Percentiles rank a stretch among this genome's conserved stretches.
Conservation (phyloP, 2,888 invertebrate genomes). For the Pyrgus malvae region DNA sequence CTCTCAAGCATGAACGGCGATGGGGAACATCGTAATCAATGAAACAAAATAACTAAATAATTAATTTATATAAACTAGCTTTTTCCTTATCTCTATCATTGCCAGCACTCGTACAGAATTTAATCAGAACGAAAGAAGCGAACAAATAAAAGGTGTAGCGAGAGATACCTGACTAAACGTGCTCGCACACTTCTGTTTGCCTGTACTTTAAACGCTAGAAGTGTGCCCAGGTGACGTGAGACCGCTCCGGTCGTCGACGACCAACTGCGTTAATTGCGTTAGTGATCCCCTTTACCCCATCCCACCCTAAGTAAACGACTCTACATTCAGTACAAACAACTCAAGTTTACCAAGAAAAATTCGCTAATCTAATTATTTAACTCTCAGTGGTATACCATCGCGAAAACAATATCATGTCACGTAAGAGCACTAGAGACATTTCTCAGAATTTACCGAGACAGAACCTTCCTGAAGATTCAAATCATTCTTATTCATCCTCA, state of each 20-base stretch:
- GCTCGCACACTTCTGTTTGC: conserved; percentile 16
- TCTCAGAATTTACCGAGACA: conserved; percentile 3
- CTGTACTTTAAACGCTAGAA: conserved; percentile 33
- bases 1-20: no score
- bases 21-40: no score
- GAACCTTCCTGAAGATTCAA: conserved; percentile 14
- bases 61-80: conserved; percentile 9
- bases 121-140: conserved; percentile 18
- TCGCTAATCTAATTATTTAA: conserved; percentile 71
- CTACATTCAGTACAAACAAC: conserved; percentile 75
- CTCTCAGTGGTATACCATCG: conserved; percentile 46
- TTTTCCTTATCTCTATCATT: conserved; percentile 10
- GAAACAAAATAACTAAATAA: conserved; percentile 7
- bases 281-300: conserved; percentile 51
- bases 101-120: conserved; percentile 17
- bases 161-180: conserved; percentile 19
- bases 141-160: conserved; percentile 15
- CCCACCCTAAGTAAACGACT: conserved; percentile 70
- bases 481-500: conserved; percentile 23
- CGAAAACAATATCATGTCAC: conserved; percentile 34
- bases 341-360: conserved; percentile 74
- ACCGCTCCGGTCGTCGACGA: conserved; percentile 50
- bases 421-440: conserved; percentile 19
- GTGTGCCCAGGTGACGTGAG: conserved; percentile 41
- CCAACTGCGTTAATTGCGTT: conserved; percentile 71